Conservation (phyloP, 2,113 vertebrate genomes). For the Calyptomena viridis region DNA sequence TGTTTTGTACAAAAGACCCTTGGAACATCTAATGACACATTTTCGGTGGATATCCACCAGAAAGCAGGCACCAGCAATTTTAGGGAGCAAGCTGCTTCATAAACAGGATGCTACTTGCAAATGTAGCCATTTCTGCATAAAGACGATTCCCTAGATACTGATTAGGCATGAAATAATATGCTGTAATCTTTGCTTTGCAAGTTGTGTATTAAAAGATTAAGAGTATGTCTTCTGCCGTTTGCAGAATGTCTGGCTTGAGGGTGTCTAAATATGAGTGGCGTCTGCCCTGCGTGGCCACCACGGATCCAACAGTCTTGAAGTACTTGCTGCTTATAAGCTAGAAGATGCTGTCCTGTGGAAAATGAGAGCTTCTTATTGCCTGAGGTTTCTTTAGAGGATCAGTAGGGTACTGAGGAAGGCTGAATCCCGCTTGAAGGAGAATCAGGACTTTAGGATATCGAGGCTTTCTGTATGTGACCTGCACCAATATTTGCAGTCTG, state of each 20-base stretch:
- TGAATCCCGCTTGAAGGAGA: not conserved
- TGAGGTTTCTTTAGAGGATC: not conserved
- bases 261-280: not conserved
- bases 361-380: not conserved
- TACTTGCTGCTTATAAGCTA: not conserved
- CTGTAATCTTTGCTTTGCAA: not conserved
- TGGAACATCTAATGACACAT: not conserved
- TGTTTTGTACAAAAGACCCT: not conserved
- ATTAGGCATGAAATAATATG: not conserved
- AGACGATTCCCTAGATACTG: not conserved
- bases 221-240: not conserved
- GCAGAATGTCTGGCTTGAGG: not conserved
- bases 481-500: not conserved
- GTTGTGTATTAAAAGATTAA: not conserved
- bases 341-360: not conserved
- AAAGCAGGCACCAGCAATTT: not conserved
- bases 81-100: not conserved
- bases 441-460: not conserved
- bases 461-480: not conserved
- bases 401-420: not conserved
- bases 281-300: not conserved
- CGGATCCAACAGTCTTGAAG: rapidly evolving
- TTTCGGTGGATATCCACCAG: not conserved
- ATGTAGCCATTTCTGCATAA: not conserved
- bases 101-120: not conserved